Percentiles rank a stretch among this genome's conserved stretches.
Evolutionary conservation across 2,797 vertebrate species (phyloP).

Genomic region (Sebastes vulpes): DNA sequence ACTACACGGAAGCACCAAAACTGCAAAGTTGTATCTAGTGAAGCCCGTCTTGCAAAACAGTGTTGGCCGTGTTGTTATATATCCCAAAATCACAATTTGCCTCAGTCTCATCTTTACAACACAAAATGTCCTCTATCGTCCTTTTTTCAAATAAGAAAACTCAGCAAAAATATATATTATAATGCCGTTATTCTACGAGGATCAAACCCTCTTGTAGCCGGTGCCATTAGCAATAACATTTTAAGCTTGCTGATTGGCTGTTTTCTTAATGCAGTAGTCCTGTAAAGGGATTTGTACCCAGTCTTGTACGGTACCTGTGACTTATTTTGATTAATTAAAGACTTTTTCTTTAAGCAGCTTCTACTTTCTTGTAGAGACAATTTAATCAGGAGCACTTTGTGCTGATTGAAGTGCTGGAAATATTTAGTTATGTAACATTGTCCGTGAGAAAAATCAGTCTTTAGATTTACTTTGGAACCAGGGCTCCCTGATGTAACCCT

Average conservation of each 20-base stretch:
- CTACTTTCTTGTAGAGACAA: not conserved
- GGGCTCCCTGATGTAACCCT: not conserved
- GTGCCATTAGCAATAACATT: not conserved
- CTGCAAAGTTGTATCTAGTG: too few relatives aligned
- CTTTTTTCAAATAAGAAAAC: not conserved
- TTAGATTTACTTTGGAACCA: not conserved
- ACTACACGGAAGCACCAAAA: too few relatives aligned
- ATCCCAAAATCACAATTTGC: too few relatives aligned
- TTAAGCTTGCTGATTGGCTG: not conserved
- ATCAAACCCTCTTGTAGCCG: not conserved
- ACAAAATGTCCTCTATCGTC: not conserved
- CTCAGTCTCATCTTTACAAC: not conserved
- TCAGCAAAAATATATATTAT: too few relatives aligned
- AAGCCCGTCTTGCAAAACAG: too few relatives aligned
- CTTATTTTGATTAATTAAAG: not conserved
- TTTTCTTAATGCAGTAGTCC: not conserved
- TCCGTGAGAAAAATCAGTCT: not conserved
- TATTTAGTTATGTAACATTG: not conserved
- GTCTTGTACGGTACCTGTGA: not conserved
- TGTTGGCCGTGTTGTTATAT: too few relatives aligned
- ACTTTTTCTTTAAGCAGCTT: not conserved
- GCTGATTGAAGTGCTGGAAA: not conserved
- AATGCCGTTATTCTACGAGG: too few relatives aligned
- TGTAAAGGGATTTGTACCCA: not conserved
- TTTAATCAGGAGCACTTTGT: not conserved